A percentile compares a stretch with the other conserved stretches of the same genome.
phyloP scores from a whole-genome alignment of 2,797 vertebrate genomes.

The Macropus fuliginosus region DNA sequence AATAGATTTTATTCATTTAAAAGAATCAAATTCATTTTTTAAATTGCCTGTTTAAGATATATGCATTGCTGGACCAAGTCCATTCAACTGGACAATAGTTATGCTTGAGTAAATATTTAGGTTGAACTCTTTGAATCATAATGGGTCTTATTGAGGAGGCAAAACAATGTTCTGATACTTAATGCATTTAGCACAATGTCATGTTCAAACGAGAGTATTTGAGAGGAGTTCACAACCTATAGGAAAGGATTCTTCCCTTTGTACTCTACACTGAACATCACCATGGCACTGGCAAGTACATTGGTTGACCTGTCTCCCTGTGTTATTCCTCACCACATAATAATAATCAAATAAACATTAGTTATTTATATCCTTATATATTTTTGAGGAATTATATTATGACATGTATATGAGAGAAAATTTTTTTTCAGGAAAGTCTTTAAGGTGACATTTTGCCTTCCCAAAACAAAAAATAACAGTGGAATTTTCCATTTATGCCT shows the following conservation, averaged over 20 bases:
- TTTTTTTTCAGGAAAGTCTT: background rate
- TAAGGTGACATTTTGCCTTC: background rate
- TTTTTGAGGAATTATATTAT: background rate
- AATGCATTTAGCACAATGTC: background rate
- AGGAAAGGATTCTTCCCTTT: background rate
- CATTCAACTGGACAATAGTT: background rate
- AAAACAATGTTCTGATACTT: background rate
- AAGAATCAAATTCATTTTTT: background rate
- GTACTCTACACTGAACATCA: background rate
- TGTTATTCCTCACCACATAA: background rate
- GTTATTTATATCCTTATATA: background rate
- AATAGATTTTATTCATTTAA: background rate
- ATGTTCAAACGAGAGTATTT: too few species aligned
- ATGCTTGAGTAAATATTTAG: background rate
- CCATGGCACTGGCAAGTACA: background rate
- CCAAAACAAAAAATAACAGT: background rate
- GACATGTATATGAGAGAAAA: background rate
- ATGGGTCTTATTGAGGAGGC: background rate
- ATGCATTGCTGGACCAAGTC: background rate
- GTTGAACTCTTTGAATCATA: background rate
- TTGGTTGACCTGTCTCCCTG: background rate
- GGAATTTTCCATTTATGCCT: background rate
- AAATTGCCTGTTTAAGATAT: background rate
- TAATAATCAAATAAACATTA: background rate
- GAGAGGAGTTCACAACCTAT: background rate